These are phyloP conservation scores for Zaprionus nigranus DNA, from an alignment of 1,140 invertebrate genomes.

Conservation along the genomic window DNA sequence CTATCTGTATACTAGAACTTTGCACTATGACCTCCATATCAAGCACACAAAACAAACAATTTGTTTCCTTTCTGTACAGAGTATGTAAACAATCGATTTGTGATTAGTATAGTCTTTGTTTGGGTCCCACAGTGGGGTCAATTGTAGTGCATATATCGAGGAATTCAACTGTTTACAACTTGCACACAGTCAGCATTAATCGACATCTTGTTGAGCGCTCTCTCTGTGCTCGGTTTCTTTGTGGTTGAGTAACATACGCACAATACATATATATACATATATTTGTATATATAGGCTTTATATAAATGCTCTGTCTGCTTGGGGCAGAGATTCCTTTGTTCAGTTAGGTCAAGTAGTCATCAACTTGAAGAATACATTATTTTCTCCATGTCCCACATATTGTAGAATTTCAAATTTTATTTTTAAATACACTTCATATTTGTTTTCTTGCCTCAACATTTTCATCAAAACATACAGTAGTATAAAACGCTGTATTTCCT, in stretches of 20 bases:
- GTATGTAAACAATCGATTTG: constrained; percentile 31
- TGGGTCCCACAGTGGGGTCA: background rate
- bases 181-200: background rate
- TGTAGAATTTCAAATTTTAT: background rate
- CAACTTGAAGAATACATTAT: background rate
- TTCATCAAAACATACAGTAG: background rate
- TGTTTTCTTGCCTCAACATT: background rate
- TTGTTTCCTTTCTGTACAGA: constrained; percentile 14
- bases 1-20: background rate
- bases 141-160: constrained; percentile 2
- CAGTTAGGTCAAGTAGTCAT: constrained; percentile 24
- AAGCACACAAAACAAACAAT: constrained; percentile 18
- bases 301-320: constrained; percentile 9
- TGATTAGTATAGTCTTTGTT: constrained; percentile 24
- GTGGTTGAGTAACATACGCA: background rate
- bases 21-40: constrained; percentile 7
- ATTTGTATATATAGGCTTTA: background rate
- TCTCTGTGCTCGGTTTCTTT: constrained; percentile 8
- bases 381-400: background rate
- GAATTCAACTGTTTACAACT: background rate
- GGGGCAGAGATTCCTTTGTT: constrained; percentile 14
- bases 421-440: background rate
- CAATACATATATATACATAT: constrained; percentile 2
- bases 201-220: background rate
- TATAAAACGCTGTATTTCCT: background rate